phyloP scores from a whole-genome alignment of 2,113 vertebrate genomes.

The Thamnophis sirtalis region DNA sequence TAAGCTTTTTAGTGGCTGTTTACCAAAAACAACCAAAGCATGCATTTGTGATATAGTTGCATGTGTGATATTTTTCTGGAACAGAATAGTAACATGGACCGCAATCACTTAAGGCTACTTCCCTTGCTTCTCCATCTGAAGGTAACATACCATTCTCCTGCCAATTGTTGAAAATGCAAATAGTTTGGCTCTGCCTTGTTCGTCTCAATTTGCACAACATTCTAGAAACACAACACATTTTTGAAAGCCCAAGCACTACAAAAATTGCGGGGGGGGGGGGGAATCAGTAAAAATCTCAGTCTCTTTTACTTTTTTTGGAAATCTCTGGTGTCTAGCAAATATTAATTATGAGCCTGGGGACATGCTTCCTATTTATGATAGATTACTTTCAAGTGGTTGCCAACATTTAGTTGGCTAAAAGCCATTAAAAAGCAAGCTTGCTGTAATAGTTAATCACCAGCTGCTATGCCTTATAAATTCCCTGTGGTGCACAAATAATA shows the following conservation, averaged over 20 bases:
- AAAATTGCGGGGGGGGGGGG: not conserved
- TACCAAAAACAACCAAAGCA: not conserved
- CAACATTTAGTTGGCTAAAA: constrained; percentile 10
- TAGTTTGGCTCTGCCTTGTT: not conserved
- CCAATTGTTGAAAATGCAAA: not conserved
- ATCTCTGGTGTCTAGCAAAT: not conserved
- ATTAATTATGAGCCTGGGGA: not conserved
- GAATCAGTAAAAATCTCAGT: not conserved
- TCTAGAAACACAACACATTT: not conserved
- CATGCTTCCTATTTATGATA: not conserved
- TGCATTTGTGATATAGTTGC: not conserved
- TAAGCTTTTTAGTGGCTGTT: not conserved
- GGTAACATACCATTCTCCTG: not conserved
- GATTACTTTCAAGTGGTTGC: not conserved
- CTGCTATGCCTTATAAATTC: not conserved
- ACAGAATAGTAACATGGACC: not conserved
- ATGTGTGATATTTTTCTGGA: not conserved
- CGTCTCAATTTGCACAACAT: not conserved
- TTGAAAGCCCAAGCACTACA: not conserved
- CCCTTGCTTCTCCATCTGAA: not conserved
- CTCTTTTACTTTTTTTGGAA: not conserved
- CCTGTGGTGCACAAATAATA: fast-evolving
- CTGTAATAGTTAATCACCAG: not conserved
- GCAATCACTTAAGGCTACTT: not conserved
- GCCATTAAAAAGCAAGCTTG: not conserved